These are phyloP conservation scores for Venturia canescens DNA, from an alignment of 1,140 invertebrate genomes.

Conservation along the genomic window DNA sequence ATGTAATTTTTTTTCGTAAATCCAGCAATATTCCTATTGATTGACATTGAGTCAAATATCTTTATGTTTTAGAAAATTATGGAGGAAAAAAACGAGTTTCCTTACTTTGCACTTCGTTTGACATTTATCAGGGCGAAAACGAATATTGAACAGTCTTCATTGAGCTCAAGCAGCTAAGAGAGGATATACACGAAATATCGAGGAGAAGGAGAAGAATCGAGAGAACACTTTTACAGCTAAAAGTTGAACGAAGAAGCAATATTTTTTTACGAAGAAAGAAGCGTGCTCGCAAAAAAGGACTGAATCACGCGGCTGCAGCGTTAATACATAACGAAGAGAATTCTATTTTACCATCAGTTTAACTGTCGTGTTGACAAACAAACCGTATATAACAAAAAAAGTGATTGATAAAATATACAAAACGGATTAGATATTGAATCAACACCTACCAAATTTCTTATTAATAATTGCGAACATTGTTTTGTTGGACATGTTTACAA, in stretches of 20 bases:
- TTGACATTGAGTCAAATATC: conserved; percentile 24
- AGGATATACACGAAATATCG: conserved; percentile 46
- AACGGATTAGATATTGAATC: conserved; percentile 20
- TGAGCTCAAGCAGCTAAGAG: conserved; percentile 44
- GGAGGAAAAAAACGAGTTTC: background rate
- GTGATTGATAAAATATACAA: conserved; percentile 15
- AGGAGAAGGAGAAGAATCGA: conserved; percentile 49
- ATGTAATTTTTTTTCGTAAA: conserved; percentile 4
- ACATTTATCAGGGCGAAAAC: conserved; percentile 32
- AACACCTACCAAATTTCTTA: conserved; percentile 36
- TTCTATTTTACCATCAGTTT: no score
- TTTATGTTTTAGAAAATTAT: conserved; percentile 20
- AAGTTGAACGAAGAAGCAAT: conserved; percentile 24
- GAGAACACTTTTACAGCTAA: conserved; percentile 33
- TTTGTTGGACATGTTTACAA: conserved; percentile 10
- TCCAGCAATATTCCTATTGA: conserved; percentile 6
- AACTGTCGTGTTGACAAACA: no score
- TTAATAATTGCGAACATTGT: conserved; percentile 51
- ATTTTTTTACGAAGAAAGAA: conserved; percentile 32
- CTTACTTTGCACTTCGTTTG: background rate
- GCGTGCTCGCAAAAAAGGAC: conserved; percentile 1
- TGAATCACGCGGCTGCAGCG: background rate
- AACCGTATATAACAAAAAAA: conserved; percentile 8
- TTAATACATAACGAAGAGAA: no score
- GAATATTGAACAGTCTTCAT: conserved; percentile 18